Percentiles rank a stretch among this genome's conserved stretches.
These are phyloP conservation scores for Babyrousa celebensis DNA, from an alignment of 2,797 vertebrate genomes.

Conservation along the genomic window DNA sequence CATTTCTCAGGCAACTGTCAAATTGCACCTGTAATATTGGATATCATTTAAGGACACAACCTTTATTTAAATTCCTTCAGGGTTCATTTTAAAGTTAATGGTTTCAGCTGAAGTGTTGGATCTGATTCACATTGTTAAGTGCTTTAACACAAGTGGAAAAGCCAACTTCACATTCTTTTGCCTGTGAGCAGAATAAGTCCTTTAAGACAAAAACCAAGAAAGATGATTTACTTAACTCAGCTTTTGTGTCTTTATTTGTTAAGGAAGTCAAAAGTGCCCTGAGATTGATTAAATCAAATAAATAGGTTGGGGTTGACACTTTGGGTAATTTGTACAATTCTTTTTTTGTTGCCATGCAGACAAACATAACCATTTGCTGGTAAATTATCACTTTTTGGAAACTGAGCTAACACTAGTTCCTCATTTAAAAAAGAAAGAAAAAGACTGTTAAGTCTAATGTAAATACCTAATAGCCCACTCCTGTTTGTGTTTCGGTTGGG, in stretches of 20 bases:
- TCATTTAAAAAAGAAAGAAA: conserved; percentile 78
- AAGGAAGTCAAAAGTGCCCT: conserved; percentile 80
- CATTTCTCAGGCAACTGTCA: conserved; percentile 34
- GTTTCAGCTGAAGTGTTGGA: conserved; percentile 66
- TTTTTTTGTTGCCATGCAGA: conserved; percentile 77
- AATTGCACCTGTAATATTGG: not conserved
- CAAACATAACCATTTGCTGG: conserved; percentile 72
- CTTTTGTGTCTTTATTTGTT: conserved; percentile 85
- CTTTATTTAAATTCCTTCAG: conserved; percentile 75
- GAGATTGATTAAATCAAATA: conserved; percentile 81
- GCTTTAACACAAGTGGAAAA: conserved; percentile 71
- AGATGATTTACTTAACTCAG: conserved; percentile 50
- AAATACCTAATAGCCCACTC: conserved; percentile 88
- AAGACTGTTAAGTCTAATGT: conserved; percentile 84
- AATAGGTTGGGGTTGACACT: conserved; percentile 81
- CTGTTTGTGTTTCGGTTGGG: conserved; percentile 90
- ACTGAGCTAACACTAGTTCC: conserved; percentile 80
- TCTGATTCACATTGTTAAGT: conserved; percentile 73
- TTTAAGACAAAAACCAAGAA: conserved; percentile 73
- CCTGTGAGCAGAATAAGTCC: conserved; percentile 56
- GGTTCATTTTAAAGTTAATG: conserved; percentile 72
- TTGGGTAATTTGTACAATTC: conserved; percentile 78
- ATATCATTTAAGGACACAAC: conserved; percentile 33
- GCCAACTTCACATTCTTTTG: conserved; percentile 75
- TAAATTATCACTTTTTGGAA: conserved; percentile 90